Percentiles rank a stretch among this genome's conserved stretches.
Conservation (phyloP, 1,140 invertebrate species). For the Druon quercuslanigerum region DNA sequence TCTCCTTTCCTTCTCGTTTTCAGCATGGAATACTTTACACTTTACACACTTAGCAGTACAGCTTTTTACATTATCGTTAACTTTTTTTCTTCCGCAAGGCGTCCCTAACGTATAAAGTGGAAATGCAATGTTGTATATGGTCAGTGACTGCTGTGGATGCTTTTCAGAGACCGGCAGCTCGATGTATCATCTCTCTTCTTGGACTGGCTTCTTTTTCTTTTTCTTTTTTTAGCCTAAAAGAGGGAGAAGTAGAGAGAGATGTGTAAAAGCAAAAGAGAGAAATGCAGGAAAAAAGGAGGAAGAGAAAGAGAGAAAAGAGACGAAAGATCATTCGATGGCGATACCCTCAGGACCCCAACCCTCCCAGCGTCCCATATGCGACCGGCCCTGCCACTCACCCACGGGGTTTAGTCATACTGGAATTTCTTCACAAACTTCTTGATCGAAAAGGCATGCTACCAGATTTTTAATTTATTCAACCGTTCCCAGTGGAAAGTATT, state of each 20-base stretch:
- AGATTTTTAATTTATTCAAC: slow-evolving; percentile 14
- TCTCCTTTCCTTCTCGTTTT: slow-evolving; percentile 16
- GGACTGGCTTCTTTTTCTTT: slow-evolving; percentile 6
- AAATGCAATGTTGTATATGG: neutral
- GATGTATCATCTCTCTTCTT: slow-evolving; percentile 20
- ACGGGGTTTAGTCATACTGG: slow-evolving; percentile 55
- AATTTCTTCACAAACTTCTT: slow-evolving; percentile 56
- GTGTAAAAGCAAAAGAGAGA: neutral
- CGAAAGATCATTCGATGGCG: slow-evolving; percentile 44
- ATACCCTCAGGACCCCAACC: slow-evolving; percentile 53
- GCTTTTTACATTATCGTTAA: slow-evolving; percentile 13
- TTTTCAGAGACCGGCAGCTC: slow-evolving; percentile 4
- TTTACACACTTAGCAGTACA: neutral
- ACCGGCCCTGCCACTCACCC: slow-evolving; percentile 51
- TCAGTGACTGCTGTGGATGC: slow-evolving; percentile 2
- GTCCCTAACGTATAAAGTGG: slow-evolving; percentile 1
- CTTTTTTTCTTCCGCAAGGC: neutral
- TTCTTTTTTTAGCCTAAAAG: neutral
- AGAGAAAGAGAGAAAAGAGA: slow-evolving; percentile 21
- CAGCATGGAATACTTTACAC: neutral
- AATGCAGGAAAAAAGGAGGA: neutral
- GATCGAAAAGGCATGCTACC: slow-evolving; percentile 38
- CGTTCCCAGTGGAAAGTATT: neutral
- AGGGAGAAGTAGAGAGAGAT: slow-evolving; percentile 19
- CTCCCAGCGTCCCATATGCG: slow-evolving; percentile 54